A percentile compares a stretch with the other conserved stretches of the same genome.
Evolutionary conservation across 2,888 invertebrate species (phyloP).

Genomic region (Leucozona laternaria): DNA sequence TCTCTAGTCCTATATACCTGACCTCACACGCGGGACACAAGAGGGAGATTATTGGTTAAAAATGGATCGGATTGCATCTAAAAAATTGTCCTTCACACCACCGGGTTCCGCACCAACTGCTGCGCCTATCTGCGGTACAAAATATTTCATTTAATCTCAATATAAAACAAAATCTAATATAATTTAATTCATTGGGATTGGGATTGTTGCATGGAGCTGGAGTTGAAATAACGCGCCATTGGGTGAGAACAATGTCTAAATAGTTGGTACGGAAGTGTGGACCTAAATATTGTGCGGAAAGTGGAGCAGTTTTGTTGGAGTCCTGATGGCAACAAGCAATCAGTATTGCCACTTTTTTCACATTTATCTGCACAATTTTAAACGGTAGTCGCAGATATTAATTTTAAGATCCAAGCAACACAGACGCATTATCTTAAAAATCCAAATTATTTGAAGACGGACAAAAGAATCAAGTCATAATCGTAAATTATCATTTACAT

Average conservation of each 20-base stretch:
- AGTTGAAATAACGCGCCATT: constrained; percentile 22
- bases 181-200: constrained; percentile 20
- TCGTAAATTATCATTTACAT: too few species aligned
- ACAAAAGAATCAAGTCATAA: too few species aligned
- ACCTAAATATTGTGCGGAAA: not conserved
- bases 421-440: too few species aligned
- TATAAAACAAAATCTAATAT: constrained; percentile 66
- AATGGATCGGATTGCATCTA: constrained; percentile 60
- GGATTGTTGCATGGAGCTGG: constrained; percentile 9
- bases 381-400: too few species aligned
- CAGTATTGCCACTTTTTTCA: not conserved
- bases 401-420: not conserved
- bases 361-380: not conserved
- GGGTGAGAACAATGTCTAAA: constrained; percentile 19
- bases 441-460: too few species aligned
- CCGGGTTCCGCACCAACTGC: not conserved
- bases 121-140: constrained; percentile 41
- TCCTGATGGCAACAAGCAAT: not conserved
- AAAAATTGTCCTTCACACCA: constrained; percentile 57
- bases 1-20: constrained; percentile 1
- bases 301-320: not conserved
- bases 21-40: constrained; percentile 42
- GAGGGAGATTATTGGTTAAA: constrained; percentile 69
- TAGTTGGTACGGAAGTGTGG: not conserved
- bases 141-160: constrained; percentile 73